Conservation (phyloP, 2,113 vertebrate species). For the Rhinolophus sinicus region DNA sequence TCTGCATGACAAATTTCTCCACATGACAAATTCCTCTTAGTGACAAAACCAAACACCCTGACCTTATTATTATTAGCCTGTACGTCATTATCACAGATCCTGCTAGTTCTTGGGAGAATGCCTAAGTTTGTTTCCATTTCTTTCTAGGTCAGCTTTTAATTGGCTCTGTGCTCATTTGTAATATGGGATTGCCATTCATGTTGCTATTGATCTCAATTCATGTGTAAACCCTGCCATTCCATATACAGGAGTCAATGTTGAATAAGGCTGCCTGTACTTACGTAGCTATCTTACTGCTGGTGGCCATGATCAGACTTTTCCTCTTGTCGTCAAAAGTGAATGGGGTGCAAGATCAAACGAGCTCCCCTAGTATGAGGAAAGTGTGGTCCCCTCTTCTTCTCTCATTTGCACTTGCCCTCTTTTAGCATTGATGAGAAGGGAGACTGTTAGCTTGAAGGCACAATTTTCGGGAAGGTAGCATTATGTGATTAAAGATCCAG, state of each 20-base stretch:
- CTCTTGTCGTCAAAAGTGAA: slow-evolving; percentile 34
- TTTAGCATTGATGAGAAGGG: slow-evolving; percentile 64
- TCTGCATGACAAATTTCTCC: slow-evolving; percentile 43
- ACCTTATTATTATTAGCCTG: not conserved
- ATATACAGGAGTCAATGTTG: not conserved
- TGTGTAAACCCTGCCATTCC: not conserved
- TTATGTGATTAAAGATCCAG: slow-evolving; percentile 76
- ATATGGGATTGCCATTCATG: not conserved
- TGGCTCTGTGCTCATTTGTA: slow-evolving; percentile 26
- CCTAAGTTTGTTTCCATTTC: slow-evolving; percentile 48
- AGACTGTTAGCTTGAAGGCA: slow-evolving; percentile 62
- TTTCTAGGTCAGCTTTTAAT: slow-evolving; percentile 61
- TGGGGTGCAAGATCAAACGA: slow-evolving; percentile 35
- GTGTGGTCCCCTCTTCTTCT: not conserved
- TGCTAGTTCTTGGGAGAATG: slow-evolving; percentile 8
- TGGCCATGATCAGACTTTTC: slow-evolving; percentile 31
- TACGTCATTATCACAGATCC: not conserved
- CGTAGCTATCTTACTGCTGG: not conserved
- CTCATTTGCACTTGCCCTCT: not conserved
- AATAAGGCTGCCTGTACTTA: not conserved
- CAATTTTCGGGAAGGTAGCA: slow-evolving; percentile 71
- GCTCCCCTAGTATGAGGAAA: not conserved
- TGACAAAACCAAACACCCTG: slow-evolving; percentile 43
- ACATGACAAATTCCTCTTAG: not conserved
- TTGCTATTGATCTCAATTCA: slow-evolving; percentile 49